phyloP scores from a whole-genome alignment of 2,888 invertebrate species.

The Eremobia ochroleuca region DNA sequence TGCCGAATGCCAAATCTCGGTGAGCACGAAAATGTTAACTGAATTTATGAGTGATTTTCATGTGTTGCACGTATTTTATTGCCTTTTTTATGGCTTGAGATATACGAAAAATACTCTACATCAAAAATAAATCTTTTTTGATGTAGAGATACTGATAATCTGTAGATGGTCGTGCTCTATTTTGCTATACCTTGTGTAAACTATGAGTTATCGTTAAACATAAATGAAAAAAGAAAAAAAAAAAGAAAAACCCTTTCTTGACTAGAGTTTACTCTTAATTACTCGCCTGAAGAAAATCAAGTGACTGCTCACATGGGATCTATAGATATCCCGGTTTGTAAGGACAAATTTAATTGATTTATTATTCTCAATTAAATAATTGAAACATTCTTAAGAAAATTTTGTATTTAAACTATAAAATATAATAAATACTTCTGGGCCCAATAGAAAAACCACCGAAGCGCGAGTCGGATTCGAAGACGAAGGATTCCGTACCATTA shows the following conservation, averaged over 20 bases:
- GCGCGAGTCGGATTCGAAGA: no score
- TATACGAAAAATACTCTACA: no score
- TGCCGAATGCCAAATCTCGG: conserved; percentile 47
- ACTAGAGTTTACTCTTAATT: not conserved
- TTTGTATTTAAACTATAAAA: not conserved
- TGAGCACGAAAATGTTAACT: conserved; percentile 48
- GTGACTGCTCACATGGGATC: not conserved
- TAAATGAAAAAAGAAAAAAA: no score
- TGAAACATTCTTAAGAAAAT: not conserved
- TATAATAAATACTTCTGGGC: not conserved
- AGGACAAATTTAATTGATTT: not conserved
- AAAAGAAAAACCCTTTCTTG: no score
- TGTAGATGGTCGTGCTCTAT: not conserved
- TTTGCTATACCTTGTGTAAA: not conserved
- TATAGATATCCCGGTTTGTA: not conserved
- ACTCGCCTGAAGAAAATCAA: not conserved
- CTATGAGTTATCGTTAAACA: not conserved
- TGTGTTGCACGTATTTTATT: conserved; percentile 62
- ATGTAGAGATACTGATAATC: conserved; percentile 24
- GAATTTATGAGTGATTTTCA: conserved; percentile 58
- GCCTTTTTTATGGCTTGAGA: conserved; percentile 49
- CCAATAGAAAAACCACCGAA: no score
- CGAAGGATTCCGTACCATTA: no score
- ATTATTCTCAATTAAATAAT: not conserved
- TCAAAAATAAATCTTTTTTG: no score